These are phyloP conservation scores for Zophobas morio DNA, from an alignment of 1,140 invertebrate genomes.

Conservation along the genomic window DNA sequence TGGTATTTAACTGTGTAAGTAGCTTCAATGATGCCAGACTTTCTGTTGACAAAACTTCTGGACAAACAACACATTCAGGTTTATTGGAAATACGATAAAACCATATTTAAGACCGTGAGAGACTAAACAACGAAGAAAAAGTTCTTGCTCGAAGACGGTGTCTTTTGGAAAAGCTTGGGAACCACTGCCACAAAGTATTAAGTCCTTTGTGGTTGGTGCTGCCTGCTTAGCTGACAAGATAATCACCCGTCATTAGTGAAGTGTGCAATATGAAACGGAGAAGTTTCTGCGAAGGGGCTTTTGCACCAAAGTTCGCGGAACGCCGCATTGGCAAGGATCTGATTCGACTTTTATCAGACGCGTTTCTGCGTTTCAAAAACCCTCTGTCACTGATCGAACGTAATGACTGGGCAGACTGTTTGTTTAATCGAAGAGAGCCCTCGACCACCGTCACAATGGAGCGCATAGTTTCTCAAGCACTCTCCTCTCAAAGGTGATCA, in stretches of 20 bases:
- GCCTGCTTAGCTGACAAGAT: constrained; percentile 38
- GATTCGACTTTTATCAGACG: constrained; percentile 6
- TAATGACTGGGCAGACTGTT: constrained; percentile 49
- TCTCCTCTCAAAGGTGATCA: constrained; percentile 9
- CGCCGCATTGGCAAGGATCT: constrained; percentile 22
- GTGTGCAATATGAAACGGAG: constrained; percentile 45
- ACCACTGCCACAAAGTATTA: neutral
- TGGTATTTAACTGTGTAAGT: too few relatives aligned
- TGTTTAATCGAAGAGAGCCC: constrained; percentile 46
- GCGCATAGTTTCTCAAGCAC: constrained; percentile 18
- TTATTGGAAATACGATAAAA: too few relatives aligned
- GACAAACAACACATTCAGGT: too few relatives aligned
- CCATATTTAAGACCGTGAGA: too few relatives aligned
- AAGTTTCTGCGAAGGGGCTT: constrained; percentile 38
- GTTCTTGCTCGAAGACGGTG: too few relatives aligned
- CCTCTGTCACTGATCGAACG: constrained; percentile 32
- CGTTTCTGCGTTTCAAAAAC: constrained; percentile 20
- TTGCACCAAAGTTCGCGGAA: constrained; percentile 19
- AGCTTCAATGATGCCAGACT: too few relatives aligned
- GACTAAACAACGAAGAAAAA: too few relatives aligned
- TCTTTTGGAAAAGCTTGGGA: too few relatives aligned
- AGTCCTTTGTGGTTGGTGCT: constrained; percentile 25
- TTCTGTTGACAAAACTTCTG: too few relatives aligned
- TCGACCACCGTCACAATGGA: constrained; percentile 18
- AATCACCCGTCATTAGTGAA: constrained; percentile 40